Evolutionary conservation across 2,797 vertebrate genomes (phyloP), one percentile per base, ranked within the genome.

Genomic region (Falco naumanni): DNA sequence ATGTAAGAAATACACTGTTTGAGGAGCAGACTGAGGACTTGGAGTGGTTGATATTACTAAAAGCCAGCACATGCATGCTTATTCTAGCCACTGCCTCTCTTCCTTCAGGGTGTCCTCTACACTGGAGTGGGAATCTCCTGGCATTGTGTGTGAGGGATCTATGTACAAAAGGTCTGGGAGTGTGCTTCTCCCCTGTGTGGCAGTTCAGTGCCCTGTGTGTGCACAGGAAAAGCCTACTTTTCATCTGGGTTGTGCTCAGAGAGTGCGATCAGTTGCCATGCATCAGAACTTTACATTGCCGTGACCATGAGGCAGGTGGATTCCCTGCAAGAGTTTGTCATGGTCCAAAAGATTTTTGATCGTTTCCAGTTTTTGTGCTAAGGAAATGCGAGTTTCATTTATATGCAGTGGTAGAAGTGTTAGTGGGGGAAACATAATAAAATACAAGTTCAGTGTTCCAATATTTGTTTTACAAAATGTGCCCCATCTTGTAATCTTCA

Each of bases 381-480:
- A 75, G 84, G 79, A 80, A 93, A 68, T 8, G 9, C 51, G 81
- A 10, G 18, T 77, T 86, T 65, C 71, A 70, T 97, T 96, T 84
- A 34, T 79, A 91, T 82, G 59, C 84, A 79, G 63, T 69, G 64
- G 11, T 37, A n/a, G 31, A 87, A 84, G 21, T 28, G 33, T 84
- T 87, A 90, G 90, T 9, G 3, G 61, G 25, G 31, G 48, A 85
- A 72, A 51, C 1, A 1, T 39, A 91, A 64, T 90, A 95, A 95
- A 87, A 85, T 78, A 65, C 90, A 87, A 69, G 56, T 45, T 78
- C 89, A 87, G 63, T 63, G 31, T 87, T 93, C 87, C 87, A 91
- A 81, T 97, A 93, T 91, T 96, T 94, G 87, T 70, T 95, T 94
- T 57, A 7, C 59, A 89, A 94, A 88, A 64, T 93, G 41, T 91